A percentile compares a stretch with the other conserved stretches of the same genome.
These are phyloP conservation scores for Leptopilina drosophilae DNA, from an alignment of 2,888 invertebrate genomes.

Conservation along the genomic window DNA sequence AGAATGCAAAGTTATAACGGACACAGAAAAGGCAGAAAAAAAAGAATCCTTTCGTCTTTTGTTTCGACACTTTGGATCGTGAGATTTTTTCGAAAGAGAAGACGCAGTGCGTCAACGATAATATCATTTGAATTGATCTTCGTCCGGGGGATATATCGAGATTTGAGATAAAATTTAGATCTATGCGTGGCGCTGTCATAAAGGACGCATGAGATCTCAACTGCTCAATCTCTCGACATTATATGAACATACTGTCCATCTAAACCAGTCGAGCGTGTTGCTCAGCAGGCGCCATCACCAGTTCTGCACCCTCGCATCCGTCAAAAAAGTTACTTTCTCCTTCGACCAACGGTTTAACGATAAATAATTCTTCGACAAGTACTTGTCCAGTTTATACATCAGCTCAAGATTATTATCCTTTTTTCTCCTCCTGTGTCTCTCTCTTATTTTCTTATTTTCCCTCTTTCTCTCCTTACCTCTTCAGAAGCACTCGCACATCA, in stretches of 20 bases:
- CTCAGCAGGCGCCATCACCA: constrained; percentile 75
- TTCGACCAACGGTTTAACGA: constrained; percentile 57
- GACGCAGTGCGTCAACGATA: constrained; percentile 56
- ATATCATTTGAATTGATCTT: constrained; percentile 57
- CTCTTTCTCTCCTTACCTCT: neutral
- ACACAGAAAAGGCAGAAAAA: too few species aligned
- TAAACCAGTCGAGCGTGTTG: constrained; percentile 67
- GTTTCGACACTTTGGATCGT: constrained; percentile 49
- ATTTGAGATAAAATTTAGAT: constrained; percentile 63
- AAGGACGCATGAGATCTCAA: constrained; percentile 72
- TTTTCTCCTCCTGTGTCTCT: neutral
- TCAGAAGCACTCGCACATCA: constrained; percentile 27
- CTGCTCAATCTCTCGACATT: constrained; percentile 70
- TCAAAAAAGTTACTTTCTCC: constrained; percentile 68
- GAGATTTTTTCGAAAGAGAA: constrained; percentile 51
- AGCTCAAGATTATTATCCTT: constrained; percentile 14
- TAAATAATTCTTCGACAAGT: constrained; percentile 58
- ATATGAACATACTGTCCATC: constrained; percentile 64
- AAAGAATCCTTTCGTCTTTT: constrained; percentile 51
- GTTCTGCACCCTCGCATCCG: constrained; percentile 75
- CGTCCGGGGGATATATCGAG: constrained; percentile 59
- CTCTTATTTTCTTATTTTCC: too few species aligned
- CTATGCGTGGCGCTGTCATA: constrained; percentile 62
- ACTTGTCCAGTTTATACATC: constrained; percentile 15
- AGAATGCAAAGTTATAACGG: constrained; percentile 25